phyloP scores from a whole-genome alignment of 2,888 invertebrate species.

The Callyntrura guangdongensis region DNA sequence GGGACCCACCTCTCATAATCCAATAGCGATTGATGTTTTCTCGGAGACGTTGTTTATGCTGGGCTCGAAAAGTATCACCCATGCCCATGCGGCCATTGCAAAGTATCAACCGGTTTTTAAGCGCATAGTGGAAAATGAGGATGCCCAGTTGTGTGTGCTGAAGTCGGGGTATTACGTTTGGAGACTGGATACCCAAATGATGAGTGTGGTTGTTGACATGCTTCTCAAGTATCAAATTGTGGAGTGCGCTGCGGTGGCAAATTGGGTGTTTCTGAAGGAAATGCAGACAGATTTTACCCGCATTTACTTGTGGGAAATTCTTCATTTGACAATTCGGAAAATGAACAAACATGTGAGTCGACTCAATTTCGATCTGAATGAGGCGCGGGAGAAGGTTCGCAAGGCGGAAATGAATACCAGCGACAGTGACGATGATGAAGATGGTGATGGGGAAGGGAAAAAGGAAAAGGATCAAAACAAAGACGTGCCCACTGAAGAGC shows the following conservation, averaged over 20 bases:
- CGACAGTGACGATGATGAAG: conserved; percentile 90
- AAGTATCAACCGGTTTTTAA: conserved; percentile 97
- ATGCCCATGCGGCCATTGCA: conserved; percentile 99
- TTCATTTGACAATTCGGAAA: conserved; percentile 97
- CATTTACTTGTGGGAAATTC: conserved; percentile 98
- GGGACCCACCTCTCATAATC: conserved; percentile 91
- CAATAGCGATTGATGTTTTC: conserved; percentile 98
- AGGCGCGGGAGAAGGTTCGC: conserved; percentile 94
- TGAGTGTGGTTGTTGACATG: conserved; percentile 98
- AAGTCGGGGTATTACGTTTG: conserved; percentile 98
- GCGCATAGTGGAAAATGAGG: conserved; percentile 96
- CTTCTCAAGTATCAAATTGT: conserved; percentile 98
- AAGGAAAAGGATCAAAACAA: conserved; percentile 86
- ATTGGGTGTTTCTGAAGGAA: conserved; percentile 98
- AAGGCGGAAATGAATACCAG: conserved; percentile 89
- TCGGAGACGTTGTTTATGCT: conserved; percentile 97
- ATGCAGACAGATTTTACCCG: conserved; percentile 96
- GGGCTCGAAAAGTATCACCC: conserved; percentile 98
- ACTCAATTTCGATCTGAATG: conserved; percentile 91
- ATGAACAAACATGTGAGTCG: conserved; percentile 98
- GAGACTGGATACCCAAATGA: conserved; percentile 93
- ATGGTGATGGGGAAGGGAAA: conserved; percentile 86
- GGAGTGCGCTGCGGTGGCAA: conserved; percentile 98
- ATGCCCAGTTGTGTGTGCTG: conserved; percentile 97
- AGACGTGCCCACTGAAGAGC: conserved; percentile 92